Percentiles rank a stretch among this genome's conserved stretches.
Evolutionary conservation across 2,113 vertebrate genomes (phyloP).

Genomic region (Mellivora capensis): DNA sequence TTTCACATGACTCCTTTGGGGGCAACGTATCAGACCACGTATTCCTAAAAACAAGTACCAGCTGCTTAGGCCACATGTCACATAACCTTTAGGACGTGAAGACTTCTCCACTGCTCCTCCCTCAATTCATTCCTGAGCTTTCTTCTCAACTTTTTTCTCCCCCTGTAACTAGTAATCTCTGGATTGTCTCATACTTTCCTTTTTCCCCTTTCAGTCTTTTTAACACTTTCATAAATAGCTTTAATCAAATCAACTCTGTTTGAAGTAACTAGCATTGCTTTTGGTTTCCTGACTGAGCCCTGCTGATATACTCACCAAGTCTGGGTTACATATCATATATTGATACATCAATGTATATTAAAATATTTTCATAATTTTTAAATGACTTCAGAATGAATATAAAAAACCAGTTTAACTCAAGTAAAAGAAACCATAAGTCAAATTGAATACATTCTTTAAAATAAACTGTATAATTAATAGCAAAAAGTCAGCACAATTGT

Average conservation of each 20-base stretch:
- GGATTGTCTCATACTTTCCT: background rate
- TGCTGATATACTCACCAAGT: background rate
- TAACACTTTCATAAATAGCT: background rate
- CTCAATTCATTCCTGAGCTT: background rate
- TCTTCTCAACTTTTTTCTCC: background rate
- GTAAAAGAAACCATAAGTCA: background rate
- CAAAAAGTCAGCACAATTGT: background rate
- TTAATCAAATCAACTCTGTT: background rate
- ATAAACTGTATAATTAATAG: background rate
- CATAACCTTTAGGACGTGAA: background rate
- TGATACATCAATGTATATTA: background rate
- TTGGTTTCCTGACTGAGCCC: background rate
- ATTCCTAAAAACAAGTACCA: background rate
- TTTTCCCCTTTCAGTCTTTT: background rate
- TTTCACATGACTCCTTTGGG: background rate
- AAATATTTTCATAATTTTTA: background rate
- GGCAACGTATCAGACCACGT: background rate
- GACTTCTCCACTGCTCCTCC: accelerated
- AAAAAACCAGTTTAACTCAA: background rate
- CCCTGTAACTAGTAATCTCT: background rate
- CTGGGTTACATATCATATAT: background rate
- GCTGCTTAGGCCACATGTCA: background rate
- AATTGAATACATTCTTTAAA: background rate
- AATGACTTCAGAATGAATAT: background rate
- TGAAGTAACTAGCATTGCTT: background rate